A percentile compares a stretch with the other conserved stretches of the same genome.
These are phyloP conservation scores for Selene dorsalis DNA, from an alignment of 2,797 vertebrate species.

Conservation along the genomic window DNA sequence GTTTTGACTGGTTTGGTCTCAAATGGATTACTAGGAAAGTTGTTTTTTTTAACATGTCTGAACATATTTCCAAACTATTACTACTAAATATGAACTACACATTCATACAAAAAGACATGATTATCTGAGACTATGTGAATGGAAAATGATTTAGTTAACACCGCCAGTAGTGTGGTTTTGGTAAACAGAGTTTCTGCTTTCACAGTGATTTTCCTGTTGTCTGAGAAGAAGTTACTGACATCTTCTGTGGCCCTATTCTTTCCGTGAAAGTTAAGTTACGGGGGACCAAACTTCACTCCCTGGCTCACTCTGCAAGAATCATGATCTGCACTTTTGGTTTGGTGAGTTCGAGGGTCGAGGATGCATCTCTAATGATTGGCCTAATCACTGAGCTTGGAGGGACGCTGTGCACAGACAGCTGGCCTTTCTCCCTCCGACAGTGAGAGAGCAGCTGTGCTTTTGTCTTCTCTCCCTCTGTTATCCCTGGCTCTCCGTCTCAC, in stretches of 20 bases:
- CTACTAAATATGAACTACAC: too few species aligned
- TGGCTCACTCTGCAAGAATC: background rate
- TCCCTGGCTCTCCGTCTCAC: conserved; percentile 41
- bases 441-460: conserved; percentile 84
- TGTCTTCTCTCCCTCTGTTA: conserved; percentile 70
- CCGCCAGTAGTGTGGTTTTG: background rate
- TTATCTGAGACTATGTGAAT: background rate
- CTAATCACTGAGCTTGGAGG: conserved; percentile 41
- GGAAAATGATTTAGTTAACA: background rate
- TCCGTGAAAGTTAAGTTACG: background rate
- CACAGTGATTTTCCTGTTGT: background rate
- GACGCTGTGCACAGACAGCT: conserved; percentile 62
- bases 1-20: background rate
- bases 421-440: conserved; percentile 61
- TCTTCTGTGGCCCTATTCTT: background rate
- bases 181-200: conserved; percentile 6
- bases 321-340: background rate
- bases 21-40: background rate
- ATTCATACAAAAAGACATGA: background rate
- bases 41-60: background rate
- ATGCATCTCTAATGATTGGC: conserved; percentile 39
- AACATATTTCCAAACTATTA: background rate
- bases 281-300: background rate
- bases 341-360: conserved; percentile 21
- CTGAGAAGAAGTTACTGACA: background rate